Base-by-base conservation (phyloP, 1,140 invertebrate species). In the Scaptomyza montana region DNA sequence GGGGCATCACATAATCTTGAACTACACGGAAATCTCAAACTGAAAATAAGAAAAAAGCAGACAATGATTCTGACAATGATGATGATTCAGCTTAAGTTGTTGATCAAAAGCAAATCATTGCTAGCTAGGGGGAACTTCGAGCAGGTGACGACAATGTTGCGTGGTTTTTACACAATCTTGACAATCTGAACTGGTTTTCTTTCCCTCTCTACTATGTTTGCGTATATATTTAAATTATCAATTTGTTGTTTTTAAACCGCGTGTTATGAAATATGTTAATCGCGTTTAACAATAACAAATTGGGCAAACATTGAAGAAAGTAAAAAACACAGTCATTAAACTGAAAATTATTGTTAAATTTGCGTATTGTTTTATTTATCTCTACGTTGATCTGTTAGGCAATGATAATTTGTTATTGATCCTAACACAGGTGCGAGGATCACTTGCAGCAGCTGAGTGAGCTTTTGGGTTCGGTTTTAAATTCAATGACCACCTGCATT, bases 261-360 rank as follows among this genome's bases (percentile, higher is more conserved):
- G 59, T 13, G 39, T 55, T 81, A 75, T 54, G 65, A 53, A 28
- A 74, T 77, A 76, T 81, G 63, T 73, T 66, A 64, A 33, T 47
- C 19, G 28, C 21, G 12, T 30, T 53, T 8, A 59, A 9, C 10
- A 51, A 45, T 21, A 57, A n/a, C 3, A 7, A 21, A 36, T 25
- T 28, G 16, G 8, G 28, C 10, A 19, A 19, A 45, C 12, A 2
- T 10, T 19, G 13, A 12, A 50, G 13, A 60, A 45, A 21, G 13
- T 33, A 5, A 33, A 25, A 19, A 9, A 33, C 13, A 13, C 25
- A 28, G 16, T 59, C n/a, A 59, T 59, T 47, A 33, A 25, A 1
- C 9, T 33, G 41, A 13, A 13, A 45, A 57, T 57, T 57, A 30
- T 28, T 28, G 41, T 13, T 25, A 10, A 43, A 46, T 59, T 59